Base-by-base conservation (phyloP, 2,888 invertebrate genomes). In the Heteropelma amictum region DNA sequence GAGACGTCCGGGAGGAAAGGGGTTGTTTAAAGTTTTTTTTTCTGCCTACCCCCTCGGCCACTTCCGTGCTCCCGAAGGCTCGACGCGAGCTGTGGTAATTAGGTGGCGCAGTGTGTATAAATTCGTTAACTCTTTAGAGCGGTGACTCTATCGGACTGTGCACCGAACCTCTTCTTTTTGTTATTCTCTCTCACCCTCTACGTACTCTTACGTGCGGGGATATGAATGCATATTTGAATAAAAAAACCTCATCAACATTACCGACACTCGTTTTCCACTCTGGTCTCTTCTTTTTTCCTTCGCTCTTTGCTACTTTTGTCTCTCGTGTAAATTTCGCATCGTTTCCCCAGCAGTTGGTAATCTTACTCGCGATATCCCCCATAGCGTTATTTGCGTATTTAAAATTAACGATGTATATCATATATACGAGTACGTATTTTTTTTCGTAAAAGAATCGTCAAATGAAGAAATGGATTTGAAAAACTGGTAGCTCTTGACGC, bases 71-170 rank as follows among this genome's bases (percentile, higher is more conserved):
- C 63, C 26, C 49, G 6, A 35, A 49, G 70, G 60, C 74, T 49
- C 74, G 33, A 64, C 80, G 58, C 75, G 61, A 75, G 45, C 74
- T 76, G n/a, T n/a, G 73, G 80, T 84, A 82, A 85, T 84, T 83
- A 84, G 80, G 75, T 80, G 75, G 76, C 79, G 73, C 72, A 64
- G 71, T 72, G 78, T 79, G 76, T 82, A 85, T 79, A 84, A 83
- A 84, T 83, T 83, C 80, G 81, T 84, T 82, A 81, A 80, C 78
- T 81, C 79, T 81, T 81, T 80, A 79, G 75, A 81, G 81, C 78
- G 79, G 82, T 84, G 83, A 84, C 83, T n/a, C 30, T 21, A 21
- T 26, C 28, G 64, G 49, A 63, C 38, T 42, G 38, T 38, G 21
- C 8, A 23, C n/a, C n/a, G n/a, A n/a, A n/a, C n/a, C n/a, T n/a